Percentiles rank a stretch among this genome's conserved stretches.
phyloP scores from a whole-genome alignment of 2,888 invertebrate species.

The Scelioninae gen. 1 region DNA sequence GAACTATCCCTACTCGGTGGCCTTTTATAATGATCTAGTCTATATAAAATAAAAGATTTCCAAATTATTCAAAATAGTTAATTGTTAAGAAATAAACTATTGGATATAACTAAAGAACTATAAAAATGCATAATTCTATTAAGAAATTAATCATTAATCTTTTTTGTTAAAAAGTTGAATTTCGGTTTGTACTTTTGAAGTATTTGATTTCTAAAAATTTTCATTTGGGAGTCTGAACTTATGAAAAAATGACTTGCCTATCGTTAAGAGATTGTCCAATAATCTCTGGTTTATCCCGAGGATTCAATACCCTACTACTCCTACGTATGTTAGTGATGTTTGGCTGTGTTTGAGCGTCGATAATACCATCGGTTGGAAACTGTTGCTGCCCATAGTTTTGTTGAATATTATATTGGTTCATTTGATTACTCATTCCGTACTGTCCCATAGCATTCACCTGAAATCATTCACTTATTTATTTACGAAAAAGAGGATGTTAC shows the following conservation, averaged over 20 bases:
- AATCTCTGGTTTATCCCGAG: slow-evolving; percentile 80
- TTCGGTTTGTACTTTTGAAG: too few species aligned
- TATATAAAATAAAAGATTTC: slow-evolving; percentile 78
- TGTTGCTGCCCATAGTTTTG: slow-evolving; percentile 79
- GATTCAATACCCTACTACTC: slow-evolving; percentile 81
- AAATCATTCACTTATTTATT: slow-evolving; percentile 37
- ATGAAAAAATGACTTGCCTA: too few species aligned
- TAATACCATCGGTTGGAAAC: slow-evolving; percentile 77
- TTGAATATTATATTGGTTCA: slow-evolving; percentile 81
- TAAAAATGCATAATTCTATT: too few species aligned
- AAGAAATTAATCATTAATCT: too few species aligned
- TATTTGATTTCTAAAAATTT: too few species aligned
- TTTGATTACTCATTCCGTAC: slow-evolving; percentile 77
- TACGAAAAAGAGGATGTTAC: too few species aligned
- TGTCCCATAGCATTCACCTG: slow-evolving; percentile 78
- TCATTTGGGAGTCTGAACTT: too few species aligned
- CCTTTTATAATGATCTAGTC: slow-evolving; percentile 96
- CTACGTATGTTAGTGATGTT: slow-evolving; percentile 82
- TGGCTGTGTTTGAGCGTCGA: slow-evolving; percentile 77
- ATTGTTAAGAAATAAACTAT: too few species aligned
- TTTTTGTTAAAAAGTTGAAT: too few species aligned
- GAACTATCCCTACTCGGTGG: slow-evolving; percentile 95
- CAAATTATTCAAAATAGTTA: too few species aligned
- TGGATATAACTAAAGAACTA: too few species aligned
- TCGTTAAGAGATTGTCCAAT: slow-evolving; percentile 82